These are phyloP conservation scores for Formica selysi DNA, from an alignment of 1,140 invertebrate species.

Conservation along the genomic window DNA sequence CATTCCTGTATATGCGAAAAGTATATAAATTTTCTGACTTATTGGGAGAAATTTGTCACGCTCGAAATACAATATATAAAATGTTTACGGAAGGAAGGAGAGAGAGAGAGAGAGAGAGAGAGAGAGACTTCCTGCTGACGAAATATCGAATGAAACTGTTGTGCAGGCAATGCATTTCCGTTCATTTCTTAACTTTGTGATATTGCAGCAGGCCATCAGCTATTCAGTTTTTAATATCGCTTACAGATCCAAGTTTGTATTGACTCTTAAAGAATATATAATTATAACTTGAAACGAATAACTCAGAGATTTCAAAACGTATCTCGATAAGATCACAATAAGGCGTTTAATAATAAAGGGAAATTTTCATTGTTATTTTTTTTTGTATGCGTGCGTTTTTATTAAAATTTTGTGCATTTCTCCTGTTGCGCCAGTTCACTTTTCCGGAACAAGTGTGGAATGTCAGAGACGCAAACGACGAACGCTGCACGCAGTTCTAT, in stretches of 20 bases:
- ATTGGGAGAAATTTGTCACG: conserved; percentile 10
- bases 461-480: conserved; percentile 27
- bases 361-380: neutral
- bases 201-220: neutral
- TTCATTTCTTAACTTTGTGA: conserved; percentile 17
- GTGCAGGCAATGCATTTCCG: conserved; percentile 7
- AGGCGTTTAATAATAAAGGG: neutral
- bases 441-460: neutral
- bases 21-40: neutral
- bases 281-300: neutral
- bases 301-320: neutral
- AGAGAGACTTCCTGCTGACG: neutral
- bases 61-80: conserved; percentile 18
- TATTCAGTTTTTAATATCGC: conserved; percentile 5
- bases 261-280: neutral
- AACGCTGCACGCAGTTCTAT: conserved; percentile 15
- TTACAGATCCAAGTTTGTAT: neutral
- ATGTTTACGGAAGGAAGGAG: conserved; percentile 40
- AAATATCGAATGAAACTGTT: conserved; percentile 50
- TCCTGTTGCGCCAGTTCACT: neutral
- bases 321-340: neutral
- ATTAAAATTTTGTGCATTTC: neutral
- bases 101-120: no score
- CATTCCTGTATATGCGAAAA: neutral
- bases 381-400: neutral